Conservation (phyloP, 2,888 invertebrate species). For the Synergus itoensis region DNA sequence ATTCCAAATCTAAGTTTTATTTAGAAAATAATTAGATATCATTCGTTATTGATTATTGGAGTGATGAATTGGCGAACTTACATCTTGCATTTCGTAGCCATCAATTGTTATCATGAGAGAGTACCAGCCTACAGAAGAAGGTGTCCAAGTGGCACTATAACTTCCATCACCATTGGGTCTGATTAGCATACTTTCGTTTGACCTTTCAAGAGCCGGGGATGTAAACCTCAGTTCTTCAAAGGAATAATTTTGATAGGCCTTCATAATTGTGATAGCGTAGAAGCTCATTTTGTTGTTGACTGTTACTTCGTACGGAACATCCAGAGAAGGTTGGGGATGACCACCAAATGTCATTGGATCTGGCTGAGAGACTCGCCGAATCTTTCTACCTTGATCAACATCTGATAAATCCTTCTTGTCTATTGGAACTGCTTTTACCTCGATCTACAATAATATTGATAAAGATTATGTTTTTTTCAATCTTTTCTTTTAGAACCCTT, state of each 20-base stretch:
- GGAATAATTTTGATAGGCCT: conserved; percentile 94
- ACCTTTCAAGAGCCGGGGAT: conserved; percentile 84
- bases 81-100: conserved; percentile 87
- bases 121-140: conserved; percentile 93
- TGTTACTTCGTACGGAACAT: conserved; percentile 90
- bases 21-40: conserved; percentile 4
- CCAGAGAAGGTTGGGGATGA: conserved; percentile 82
- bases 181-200: conserved; percentile 90
- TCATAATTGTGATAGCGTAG: conserved; percentile 97
- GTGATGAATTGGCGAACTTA: conserved; percentile 66
- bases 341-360: conserved; percentile 83
- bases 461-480: neutral
- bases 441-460: conserved; percentile 79
- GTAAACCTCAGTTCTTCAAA: conserved; percentile 95
- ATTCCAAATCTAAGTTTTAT: conserved; percentile 35
- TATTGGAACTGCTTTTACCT: conserved; percentile 86
- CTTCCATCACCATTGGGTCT: conserved; percentile 88
- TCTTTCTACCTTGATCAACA: conserved; percentile 81
- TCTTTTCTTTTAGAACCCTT: neutral
- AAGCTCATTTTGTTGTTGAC: conserved; percentile 95
- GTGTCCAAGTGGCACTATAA: conserved; percentile 94
- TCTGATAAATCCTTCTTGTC: conserved; percentile 83
- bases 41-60: neutral
- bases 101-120: conserved; percentile 92
- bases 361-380: conserved; percentile 80